Percentiles rank a stretch among this genome's conserved stretches.
These are phyloP conservation scores for Cotesia vestalis DNA, from an alignment of 1,140 invertebrate genomes.

Conservation along the genomic window DNA sequence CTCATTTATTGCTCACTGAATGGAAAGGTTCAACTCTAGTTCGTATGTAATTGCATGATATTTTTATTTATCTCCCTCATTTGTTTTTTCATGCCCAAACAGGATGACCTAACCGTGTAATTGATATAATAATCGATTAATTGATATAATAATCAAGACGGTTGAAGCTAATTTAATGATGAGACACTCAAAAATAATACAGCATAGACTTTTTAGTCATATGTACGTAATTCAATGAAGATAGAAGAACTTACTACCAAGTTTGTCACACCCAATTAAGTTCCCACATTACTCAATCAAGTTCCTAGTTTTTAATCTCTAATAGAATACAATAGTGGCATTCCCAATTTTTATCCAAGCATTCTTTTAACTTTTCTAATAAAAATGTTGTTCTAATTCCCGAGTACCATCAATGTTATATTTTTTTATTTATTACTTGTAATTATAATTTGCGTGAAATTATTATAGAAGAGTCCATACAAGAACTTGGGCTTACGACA, in stretches of 20 bases:
- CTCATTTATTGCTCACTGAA: too few species aligned
- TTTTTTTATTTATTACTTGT: too few species aligned
- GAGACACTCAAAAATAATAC: slow-evolving; percentile 30
- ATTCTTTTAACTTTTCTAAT: too few species aligned
- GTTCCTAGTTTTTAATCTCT: background rate
- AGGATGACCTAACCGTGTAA: slow-evolving; percentile 55
- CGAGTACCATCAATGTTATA: too few species aligned
- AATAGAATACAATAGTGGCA: too few species aligned
- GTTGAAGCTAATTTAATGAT: slow-evolving; percentile 52
- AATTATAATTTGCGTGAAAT: slow-evolving; percentile 47
- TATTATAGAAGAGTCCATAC: slow-evolving; percentile 38
- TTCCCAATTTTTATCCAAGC: too few species aligned
- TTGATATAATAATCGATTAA: slow-evolving; percentile 60
- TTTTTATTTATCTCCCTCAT: background rate
- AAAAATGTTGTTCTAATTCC: too few species aligned
- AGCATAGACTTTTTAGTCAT: background rate
- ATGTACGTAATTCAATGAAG: background rate
- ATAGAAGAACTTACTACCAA: background rate
- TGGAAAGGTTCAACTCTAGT: too few species aligned
- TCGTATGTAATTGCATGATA: slow-evolving; percentile 15
- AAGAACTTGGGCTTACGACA: slow-evolving; percentile 40
- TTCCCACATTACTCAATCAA: slow-evolving; percentile 11
- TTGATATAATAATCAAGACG: slow-evolving; percentile 59
- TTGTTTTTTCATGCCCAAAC: slow-evolving; percentile 46
- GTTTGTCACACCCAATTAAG: slow-evolving; percentile 11